Evolutionary conservation across 2,888 invertebrate species (phyloP).

Genomic region (Helicoverpa assulta): DNA sequence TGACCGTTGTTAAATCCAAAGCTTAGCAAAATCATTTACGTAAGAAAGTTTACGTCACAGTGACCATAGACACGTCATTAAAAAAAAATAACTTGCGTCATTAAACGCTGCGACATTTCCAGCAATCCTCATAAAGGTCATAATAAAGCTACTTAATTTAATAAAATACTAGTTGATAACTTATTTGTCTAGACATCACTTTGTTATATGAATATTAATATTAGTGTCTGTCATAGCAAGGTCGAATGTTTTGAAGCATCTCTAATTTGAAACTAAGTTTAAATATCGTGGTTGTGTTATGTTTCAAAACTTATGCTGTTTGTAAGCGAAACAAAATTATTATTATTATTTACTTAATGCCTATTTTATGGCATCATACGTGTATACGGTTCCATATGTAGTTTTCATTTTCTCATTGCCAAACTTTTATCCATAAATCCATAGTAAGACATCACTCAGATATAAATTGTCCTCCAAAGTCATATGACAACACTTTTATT

Average conservation of each 20-base stretch:
- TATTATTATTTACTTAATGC: not conserved
- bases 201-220: not conserved
- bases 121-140: not conserved
- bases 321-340: not conserved
- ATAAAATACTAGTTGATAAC: not conserved
- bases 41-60: no score
- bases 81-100: not conserved
- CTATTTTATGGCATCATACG: not conserved
- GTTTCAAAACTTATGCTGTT: not conserved
- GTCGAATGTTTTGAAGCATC: not conserved
- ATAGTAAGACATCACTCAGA: not conserved
- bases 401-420: slow-evolving; percentile 20
- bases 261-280: not conserved
- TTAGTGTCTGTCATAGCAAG: not conserved
- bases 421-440: slow-evolving; percentile 13
- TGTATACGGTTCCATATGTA: no score
- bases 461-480: not conserved
- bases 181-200: not conserved
- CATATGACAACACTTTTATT: slow-evolving; percentile 5
- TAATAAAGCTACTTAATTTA: not conserved
- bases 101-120: not conserved
- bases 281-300: slow-evolving; percentile 1
- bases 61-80: no score
- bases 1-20: no score
- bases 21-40: no score